phyloP scores from a whole-genome alignment of 1,140 invertebrate genomes.

The Aphis gossypii region DNA sequence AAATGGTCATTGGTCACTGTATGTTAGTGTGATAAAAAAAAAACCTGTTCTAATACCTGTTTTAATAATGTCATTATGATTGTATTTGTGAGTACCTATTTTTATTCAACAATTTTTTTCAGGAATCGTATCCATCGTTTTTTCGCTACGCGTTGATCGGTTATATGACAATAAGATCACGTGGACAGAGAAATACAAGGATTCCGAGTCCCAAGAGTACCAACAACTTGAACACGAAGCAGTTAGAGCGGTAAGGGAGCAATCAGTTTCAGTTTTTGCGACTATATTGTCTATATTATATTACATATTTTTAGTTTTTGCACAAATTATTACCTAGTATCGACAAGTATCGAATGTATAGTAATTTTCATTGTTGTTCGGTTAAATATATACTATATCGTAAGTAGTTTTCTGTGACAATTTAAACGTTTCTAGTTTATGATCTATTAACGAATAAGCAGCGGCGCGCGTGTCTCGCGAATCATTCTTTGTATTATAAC shows the following conservation, averaged over 20 bases:
- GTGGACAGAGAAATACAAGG: slow-evolving; percentile 77
- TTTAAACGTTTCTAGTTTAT: no score
- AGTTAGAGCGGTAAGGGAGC: slow-evolving; percentile 76
- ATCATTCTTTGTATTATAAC: no score
- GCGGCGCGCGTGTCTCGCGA: no score
- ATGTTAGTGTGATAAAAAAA: neutral
- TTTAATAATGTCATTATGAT: neutral
- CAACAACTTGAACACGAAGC: slow-evolving; percentile 84
- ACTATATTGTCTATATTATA: neutral
- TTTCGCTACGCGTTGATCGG: slow-evolving; percentile 83
- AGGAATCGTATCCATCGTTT: slow-evolving; percentile 77
- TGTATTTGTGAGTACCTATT: neutral
- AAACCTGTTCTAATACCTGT: neutral
- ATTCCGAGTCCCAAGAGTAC: slow-evolving; percentile 81
- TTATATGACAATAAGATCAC: slow-evolving; percentile 80
- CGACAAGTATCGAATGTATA: neutral
- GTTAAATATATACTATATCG: neutral
- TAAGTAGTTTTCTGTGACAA: no score
- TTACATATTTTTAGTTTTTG: neutral
- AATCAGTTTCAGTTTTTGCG: no score
- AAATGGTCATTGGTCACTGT: no score
- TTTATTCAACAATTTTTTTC: slow-evolving; percentile 51
- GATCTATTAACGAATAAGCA: no score
- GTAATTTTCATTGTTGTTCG: neutral
- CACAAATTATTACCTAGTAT: neutral